phyloP scores from a whole-genome alignment of 2,113 vertebrate genomes.

The Neomonachus schauinslandi region DNA sequence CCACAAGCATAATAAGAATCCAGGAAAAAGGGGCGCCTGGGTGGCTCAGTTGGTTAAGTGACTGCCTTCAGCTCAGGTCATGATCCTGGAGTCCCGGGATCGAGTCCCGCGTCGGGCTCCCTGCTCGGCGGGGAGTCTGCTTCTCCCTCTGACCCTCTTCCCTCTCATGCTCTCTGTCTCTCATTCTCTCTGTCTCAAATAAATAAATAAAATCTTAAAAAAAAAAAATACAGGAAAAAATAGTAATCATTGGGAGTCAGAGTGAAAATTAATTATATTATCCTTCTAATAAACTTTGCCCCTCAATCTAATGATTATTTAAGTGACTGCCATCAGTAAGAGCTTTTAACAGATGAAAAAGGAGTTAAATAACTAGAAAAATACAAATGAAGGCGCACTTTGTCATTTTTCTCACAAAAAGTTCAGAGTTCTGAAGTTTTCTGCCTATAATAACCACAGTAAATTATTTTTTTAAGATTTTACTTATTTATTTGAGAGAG shows the following conservation, averaged over 20 bases:
- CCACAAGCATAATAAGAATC: background rate
- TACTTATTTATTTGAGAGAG: too few species aligned
- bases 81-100: too few species aligned
- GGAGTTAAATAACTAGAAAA: background rate
- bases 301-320: slow-evolving; percentile 5
- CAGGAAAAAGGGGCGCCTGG: too few species aligned
- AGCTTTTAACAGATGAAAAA: slow-evolving; percentile 29
- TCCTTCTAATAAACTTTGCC: background rate
- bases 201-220: too few species aligned
- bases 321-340: slow-evolving; percentile 18
- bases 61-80: too few species aligned
- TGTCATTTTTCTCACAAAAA: background rate
- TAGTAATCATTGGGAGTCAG: background rate
- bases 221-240: background rate
- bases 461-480: background rate
- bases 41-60: too few species aligned
- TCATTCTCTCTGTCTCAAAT: too few species aligned
- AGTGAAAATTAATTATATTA: slow-evolving; percentile 17
- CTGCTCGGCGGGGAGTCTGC: too few species aligned
- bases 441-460: background rate
- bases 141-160: too few species aligned
- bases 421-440: background rate
- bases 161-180: too few species aligned
- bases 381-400: background rate
- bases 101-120: too few species aligned